These are phyloP conservation scores for Numenius arquata DNA, from an alignment of 2,113 vertebrate genomes.

Conservation along the genomic window DNA sequence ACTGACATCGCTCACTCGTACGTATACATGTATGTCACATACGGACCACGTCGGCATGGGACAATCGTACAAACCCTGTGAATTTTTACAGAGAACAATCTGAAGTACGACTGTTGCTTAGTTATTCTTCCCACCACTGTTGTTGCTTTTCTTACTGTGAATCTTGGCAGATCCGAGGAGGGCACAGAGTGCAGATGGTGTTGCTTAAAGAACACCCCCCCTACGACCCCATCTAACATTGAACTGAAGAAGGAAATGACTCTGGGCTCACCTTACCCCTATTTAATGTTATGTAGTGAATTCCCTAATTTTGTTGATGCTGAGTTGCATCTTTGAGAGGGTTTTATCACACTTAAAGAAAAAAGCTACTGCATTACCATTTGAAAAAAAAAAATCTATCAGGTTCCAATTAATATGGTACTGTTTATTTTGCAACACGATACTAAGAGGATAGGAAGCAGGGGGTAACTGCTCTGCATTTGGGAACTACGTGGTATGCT, in stretches of 20 bases:
- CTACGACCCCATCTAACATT: neutral
- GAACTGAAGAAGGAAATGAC: neutral
- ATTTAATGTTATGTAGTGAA: slow-evolving; percentile 12
- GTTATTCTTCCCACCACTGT: neutral
- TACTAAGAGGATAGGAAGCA: neutral
- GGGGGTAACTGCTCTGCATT: neutral
- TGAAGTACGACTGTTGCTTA: neutral
- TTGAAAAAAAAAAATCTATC: neutral
- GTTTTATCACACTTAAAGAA: neutral
- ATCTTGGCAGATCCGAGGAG: neutral
- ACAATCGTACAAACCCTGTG: neutral
- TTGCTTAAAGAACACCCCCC: neutral
- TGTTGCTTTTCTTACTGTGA: slow-evolving; percentile 14
- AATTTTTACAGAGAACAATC: neutral
- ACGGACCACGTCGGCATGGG: neutral
- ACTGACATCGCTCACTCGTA: neutral
- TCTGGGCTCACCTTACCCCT: neutral
- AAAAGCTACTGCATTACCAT: neutral
- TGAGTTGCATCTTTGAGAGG: neutral
- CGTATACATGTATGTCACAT: neutral
- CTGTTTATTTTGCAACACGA: neutral
- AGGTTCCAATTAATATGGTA: neutral
- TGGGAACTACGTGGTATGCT: neutral
- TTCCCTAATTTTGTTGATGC: neutral
- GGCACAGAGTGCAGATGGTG: neutral